Conservation (phyloP, 53 echinoderm and acorn worm species). For the Echinarachnius parma region DNA sequence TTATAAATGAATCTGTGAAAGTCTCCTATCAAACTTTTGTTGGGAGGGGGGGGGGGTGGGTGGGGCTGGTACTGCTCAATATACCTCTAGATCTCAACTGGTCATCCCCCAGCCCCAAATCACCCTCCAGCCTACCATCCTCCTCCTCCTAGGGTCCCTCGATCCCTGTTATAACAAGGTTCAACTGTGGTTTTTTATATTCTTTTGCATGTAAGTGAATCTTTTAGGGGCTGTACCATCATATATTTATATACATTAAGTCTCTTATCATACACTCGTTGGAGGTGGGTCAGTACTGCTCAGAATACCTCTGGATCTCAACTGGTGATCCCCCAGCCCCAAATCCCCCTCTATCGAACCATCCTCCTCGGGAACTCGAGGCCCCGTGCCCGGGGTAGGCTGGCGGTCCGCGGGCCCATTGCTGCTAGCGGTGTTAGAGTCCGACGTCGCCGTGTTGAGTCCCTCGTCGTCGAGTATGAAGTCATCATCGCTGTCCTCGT, state of each 20-base stretch:
- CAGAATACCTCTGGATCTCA: constrained; percentile 52
- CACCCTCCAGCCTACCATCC: constrained; percentile 46
- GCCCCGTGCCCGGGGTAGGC: constrained; percentile 37
- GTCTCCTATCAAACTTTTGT: no score
- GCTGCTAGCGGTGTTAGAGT: constrained; percentile 9
- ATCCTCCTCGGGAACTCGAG: constrained; percentile 53
- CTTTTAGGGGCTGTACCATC: no score
- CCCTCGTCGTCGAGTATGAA: constrained; percentile 77
- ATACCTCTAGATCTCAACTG: constrained; percentile 58
- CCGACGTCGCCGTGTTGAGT: background rate
- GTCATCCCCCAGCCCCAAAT: constrained; percentile 79
- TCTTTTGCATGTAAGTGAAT: no score
- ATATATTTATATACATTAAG: no score
- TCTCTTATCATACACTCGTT: no score
- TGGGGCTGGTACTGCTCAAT: no score
- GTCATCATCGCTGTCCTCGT: constrained; percentile 93
- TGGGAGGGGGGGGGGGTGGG: no score
- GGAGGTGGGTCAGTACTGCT: no score
- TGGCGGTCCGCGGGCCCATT: constrained; percentile 31
- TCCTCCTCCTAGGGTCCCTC: no score
- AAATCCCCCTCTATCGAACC: constrained; percentile 60
- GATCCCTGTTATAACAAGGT: no score
- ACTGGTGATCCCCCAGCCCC: constrained; percentile 76
- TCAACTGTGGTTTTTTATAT: no score
- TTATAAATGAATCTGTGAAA: no score